Evolutionary conservation across 2,888 invertebrate genomes (phyloP).

Genomic region (Xylocampa areola): DNA sequence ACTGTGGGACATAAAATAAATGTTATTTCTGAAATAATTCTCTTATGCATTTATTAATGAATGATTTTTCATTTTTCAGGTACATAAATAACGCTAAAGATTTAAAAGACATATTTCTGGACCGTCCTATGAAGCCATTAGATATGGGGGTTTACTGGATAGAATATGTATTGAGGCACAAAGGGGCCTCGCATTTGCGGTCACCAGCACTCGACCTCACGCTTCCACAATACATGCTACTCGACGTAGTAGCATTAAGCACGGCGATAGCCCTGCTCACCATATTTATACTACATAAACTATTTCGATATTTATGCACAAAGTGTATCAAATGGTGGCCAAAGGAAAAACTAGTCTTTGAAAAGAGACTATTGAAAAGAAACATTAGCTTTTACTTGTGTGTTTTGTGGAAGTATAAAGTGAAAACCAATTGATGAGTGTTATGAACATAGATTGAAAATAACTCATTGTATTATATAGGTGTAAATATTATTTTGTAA

Average conservation of each 20-base stretch:
- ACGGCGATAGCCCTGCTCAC: constrained; percentile 70
- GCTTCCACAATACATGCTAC: constrained; percentile 81
- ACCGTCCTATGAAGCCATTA: constrained; percentile 89
- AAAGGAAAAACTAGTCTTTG: constrained; percentile 75
- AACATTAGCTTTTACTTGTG: constrained; percentile 78
- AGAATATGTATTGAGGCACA: constrained; percentile 90
- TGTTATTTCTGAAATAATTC: neutral
- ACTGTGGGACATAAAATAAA: too few species aligned
- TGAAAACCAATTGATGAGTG: constrained; percentile 77
- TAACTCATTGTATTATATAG: constrained; percentile 69
- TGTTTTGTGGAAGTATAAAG: constrained; percentile 81
- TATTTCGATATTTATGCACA: constrained; percentile 82
- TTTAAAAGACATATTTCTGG: constrained; percentile 87
- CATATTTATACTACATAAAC: constrained; percentile 76
- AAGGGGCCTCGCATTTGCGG: constrained; percentile 86
- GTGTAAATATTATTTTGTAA: constrained; percentile 81
- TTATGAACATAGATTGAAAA: constrained; percentile 42
- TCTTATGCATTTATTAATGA: neutral
- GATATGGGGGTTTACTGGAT: constrained; percentile 91
- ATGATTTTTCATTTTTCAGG: constrained; percentile 70
- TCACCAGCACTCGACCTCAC: constrained; percentile 86
- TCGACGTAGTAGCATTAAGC: constrained; percentile 80
- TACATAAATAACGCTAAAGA: constrained; percentile 86
- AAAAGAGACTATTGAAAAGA: constrained; percentile 78
- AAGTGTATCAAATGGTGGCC: constrained; percentile 84